Base-by-base conservation (phyloP, 2,797 vertebrate species). In the Sorex maritimensis region DNA sequence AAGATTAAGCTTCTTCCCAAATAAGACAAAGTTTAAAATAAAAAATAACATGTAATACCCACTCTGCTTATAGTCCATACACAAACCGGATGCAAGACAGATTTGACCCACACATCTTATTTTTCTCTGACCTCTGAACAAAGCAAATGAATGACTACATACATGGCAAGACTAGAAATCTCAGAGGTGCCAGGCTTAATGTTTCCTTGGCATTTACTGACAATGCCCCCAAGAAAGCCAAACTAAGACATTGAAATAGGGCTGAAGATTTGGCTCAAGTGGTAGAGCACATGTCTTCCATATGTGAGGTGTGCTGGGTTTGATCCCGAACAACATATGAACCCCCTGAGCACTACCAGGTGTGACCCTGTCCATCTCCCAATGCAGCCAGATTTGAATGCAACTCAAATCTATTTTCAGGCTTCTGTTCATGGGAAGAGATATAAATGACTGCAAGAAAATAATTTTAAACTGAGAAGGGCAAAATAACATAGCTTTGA, bases 401-500 rank as follows among this genome's bases (percentile, higher is more conserved):
- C 41, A n/a, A 74, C 30, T 85, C 49, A 58, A 49, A 78, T 78
- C n/a, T 41, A 78, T 82, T 90, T 82, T 68, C 23, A 17, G 9
- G 24, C 61, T 90, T 41, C 26, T 49, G 8, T 74, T 79, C 38
- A 10, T 71, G 75, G 69, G 30, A 41, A 41, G 8, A 52, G 55
- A 28, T 71, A 79, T 63, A 83, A 94, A 72, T 84, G 38, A 38
- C 69, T 72, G 26, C 1, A 2, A 86, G n/a, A 68, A 90, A 83
- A 68, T 21, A 55, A 44, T 86, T 82, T 80, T 8, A 17, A 80
- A 58, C 41, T 24, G 28, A 77, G 46, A 89, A 88, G 34, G 10
- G 77, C 55, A 34, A 82, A 92, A 77, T 74, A 95, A 88, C 55
- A 86, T 28, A 77, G 28, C 21, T 17, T 19, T 17, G 14, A 84